Evolutionary conservation across 2,113 vertebrate species (phyloP), one percentile per base, ranked within the genome.

Genomic region (Chloropsis cyanopogon): DNA sequence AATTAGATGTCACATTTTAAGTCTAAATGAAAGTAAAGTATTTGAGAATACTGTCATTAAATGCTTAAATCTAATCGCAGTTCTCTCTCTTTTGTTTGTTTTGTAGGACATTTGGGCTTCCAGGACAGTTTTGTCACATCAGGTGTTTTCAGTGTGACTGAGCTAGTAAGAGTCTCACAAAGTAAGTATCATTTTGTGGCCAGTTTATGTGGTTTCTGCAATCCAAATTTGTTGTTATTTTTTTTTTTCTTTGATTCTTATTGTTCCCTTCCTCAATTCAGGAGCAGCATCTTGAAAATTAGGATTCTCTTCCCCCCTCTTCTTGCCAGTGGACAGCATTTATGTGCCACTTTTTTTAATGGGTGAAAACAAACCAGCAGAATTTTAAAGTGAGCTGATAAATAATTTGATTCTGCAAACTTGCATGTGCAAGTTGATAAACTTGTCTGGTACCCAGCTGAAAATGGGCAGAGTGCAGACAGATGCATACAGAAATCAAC

Each of bases 51-150:
- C 83, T 93, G 64, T 96, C 93, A 92, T 97, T 91, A 94, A 75
- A 84, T 92, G 86, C 93, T 88, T 96, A 80, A 94, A 71, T 81
- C 86, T 96, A 79, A 96, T 97, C 92, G 85, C 82, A 22, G 82
- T 96, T 91, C 71, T 96, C 87, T 97, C 92, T 33, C 96, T 96
- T 75, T 75, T 97, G 95, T 97, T 97, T 98, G 85, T 97, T 97
- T 98, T 97, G 94, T 97, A 99, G 99, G 99, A 98, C 99, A 99
- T 97, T 98, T 99, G 98, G 99, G 99, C 96, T 99, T 99, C 97
- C 99, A 99, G 98, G 99, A 99, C 98, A 99, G 99, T 97, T 99
- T 99, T 88, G 99, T 99, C 97, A 99, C 99, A 92, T 99, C 99
- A 84, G 99, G 99, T 93, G 99, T 99, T 94, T 99, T 99, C 98